Conservation (phyloP, 2,888 invertebrate genomes). For the Caenorhabditis uteleia region DNA sequence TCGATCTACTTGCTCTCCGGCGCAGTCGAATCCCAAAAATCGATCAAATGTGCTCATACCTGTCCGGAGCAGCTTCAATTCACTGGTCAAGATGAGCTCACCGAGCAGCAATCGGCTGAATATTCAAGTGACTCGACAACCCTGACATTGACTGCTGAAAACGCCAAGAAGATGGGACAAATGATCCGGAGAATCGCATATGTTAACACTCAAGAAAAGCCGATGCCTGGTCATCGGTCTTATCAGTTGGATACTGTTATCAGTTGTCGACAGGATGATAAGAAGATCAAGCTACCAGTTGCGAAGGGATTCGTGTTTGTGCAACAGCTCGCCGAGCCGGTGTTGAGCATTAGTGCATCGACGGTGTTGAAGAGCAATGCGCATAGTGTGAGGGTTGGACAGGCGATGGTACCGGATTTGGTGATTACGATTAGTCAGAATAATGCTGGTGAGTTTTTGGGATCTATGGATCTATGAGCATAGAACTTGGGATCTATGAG, state of each 20-base stretch:
- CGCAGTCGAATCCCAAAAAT: conserved; percentile 78
- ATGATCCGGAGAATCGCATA: conserved; percentile 78
- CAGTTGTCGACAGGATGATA: conserved; percentile 72
- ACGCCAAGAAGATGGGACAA: conserved; percentile 69
- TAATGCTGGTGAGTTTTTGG: conserved; percentile 44
- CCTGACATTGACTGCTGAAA: conserved; percentile 70
- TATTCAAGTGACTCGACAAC: conserved; percentile 71
- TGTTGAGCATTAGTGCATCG: conserved; percentile 75
- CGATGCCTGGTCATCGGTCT: conserved; percentile 91
- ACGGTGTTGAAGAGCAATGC: conserved; percentile 84
- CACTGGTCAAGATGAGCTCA: conserved; percentile 76
- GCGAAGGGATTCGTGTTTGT: conserved; percentile 87
- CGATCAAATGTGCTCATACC: conserved; percentile 81
- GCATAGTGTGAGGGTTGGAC: conserved; percentile 84
- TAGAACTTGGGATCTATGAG: too few species aligned
- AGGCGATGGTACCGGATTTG: conserved; percentile 86
- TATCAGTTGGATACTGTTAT: conserved; percentile 83
- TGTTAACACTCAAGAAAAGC: conserved; percentile 87
- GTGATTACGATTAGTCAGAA: conserved; percentile 74
- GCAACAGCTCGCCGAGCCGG: conserved; percentile 83
- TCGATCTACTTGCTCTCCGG: conserved; percentile 82
- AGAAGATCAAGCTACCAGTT: conserved; percentile 75
- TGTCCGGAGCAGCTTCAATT: conserved; percentile 81
- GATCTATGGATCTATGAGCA: too few species aligned
- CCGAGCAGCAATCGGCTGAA: conserved; percentile 77